These are phyloP conservation scores for Fratercula arctica DNA, from an alignment of 2,797 vertebrate species.

Conservation along the genomic window DNA sequence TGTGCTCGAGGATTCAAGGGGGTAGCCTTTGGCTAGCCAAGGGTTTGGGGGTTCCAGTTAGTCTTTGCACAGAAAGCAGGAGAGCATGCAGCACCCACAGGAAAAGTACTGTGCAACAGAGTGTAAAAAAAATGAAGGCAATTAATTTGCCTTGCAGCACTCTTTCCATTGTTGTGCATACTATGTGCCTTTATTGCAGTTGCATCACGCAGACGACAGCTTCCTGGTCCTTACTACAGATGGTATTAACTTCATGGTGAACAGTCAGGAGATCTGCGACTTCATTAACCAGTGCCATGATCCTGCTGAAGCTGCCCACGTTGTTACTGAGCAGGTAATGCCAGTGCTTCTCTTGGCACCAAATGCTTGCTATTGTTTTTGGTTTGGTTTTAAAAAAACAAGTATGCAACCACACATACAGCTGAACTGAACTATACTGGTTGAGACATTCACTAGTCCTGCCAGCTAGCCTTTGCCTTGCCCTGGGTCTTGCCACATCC, in stretches of 20 bases:
- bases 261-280: constrained; percentile 97
- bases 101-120: neutral
- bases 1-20: neutral
- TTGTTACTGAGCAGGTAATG: constrained; percentile 92
- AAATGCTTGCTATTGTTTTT: neutral
- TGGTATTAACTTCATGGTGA: constrained; percentile 97
- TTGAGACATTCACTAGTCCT: neutral
- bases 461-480: neutral
- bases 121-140: rapidly evolving
- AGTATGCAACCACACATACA: neutral
- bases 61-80: neutral
- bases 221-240: constrained; percentile 97
- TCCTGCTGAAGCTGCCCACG: constrained; percentile 91
- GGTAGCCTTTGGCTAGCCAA: neutral
- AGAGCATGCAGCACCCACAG: neutral
- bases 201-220: constrained; percentile 89
- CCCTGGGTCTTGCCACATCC: neutral
- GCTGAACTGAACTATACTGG: neutral
- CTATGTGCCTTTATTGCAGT: constrained; percentile 69
- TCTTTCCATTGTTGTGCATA: rapidly evolving
- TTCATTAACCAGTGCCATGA: constrained; percentile 93
- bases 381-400: neutral
- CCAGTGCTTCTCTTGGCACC: neutral
- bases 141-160: neutral
- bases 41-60: neutral